These are phyloP conservation scores for Limenitis camilla DNA, from an alignment of 2,888 invertebrate genomes.

Conservation along the genomic window DNA sequence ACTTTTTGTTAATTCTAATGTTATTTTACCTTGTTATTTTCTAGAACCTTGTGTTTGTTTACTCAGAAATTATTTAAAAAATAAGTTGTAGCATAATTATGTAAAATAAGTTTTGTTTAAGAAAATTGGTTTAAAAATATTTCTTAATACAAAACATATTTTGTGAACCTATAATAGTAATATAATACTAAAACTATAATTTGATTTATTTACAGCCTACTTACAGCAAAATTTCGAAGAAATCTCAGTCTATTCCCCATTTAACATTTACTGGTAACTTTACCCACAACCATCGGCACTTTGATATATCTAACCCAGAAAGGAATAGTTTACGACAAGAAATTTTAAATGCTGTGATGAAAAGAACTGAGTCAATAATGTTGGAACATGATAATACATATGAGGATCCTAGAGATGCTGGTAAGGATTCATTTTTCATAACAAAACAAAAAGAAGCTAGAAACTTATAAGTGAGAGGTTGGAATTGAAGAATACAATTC, in stretches of 20 bases:
- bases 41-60: too few species aligned
- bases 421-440: slow-evolving; percentile 29
- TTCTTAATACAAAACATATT: background rate
- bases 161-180: background rate
- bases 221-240: slow-evolving; percentile 36
- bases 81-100: too few species aligned
- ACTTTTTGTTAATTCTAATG: too few species aligned
- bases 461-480: too few species aligned
- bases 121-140: background rate
- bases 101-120: too few species aligned
- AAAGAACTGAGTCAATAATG: slow-evolving; percentile 45
- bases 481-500: too few species aligned
- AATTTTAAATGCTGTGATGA: slow-evolving; percentile 50
- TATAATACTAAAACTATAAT: background rate
- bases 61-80: too few species aligned
- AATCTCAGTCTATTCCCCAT: slow-evolving; percentile 31
- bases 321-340: slow-evolving; percentile 50
- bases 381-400: slow-evolving; percentile 43
- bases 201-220: slow-evolving; percentile 14
- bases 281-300: slow-evolving; percentile 37
- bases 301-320: slow-evolving; percentile 40
- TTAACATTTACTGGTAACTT: slow-evolving; percentile 54
- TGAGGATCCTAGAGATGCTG: slow-evolving; percentile 64
- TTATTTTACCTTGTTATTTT: too few species aligned
- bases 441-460: background rate